phyloP scores from a whole-genome alignment of 2,797 vertebrate species.

The Lindbergichthys nudifrons region DNA sequence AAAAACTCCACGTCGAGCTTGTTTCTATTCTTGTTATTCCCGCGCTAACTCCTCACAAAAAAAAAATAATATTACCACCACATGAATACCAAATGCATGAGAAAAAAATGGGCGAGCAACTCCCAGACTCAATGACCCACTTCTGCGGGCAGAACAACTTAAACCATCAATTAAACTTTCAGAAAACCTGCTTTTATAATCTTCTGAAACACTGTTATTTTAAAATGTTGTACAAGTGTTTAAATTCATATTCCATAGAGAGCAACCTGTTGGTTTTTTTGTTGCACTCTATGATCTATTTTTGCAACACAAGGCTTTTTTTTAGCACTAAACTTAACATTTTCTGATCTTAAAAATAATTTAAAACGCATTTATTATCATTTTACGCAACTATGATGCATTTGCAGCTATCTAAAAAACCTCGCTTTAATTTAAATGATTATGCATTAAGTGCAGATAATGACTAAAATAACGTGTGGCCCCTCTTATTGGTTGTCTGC shows the following conservation, averaged over 20 bases:
- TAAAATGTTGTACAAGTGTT: neutral
- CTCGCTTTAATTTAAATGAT: neutral
- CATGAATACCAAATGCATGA: slow-evolving; percentile 78
- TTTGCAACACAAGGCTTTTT: neutral
- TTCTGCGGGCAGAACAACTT: slow-evolving; percentile 44
- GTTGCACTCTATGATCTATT: neutral
- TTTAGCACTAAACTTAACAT: neutral
- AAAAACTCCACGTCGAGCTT: slow-evolving; percentile 56
- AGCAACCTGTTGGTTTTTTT: neutral
- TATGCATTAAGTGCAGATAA: neutral
- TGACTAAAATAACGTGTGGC: slow-evolving; percentile 31
- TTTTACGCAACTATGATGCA: neutral
- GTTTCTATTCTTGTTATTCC: slow-evolving; percentile 81
- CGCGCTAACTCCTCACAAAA: slow-evolving; percentile 72
- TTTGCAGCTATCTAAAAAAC: slow-evolving; percentile 4
- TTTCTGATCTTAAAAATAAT: neutral
- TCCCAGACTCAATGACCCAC: slow-evolving; percentile 79
- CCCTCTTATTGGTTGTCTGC: neutral
- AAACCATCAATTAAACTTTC: neutral
- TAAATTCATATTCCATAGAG: too few relatives aligned
- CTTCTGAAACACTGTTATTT: neutral
- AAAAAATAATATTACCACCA: slow-evolving; percentile 69
- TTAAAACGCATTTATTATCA: too few relatives aligned
- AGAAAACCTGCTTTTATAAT: neutral
- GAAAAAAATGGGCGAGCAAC: slow-evolving; percentile 66